Percentiles rank a stretch among this genome's conserved stretches.
phyloP scores from a whole-genome alignment of 2,113 vertebrate genomes.

The Laterallus jamaicensis region DNA sequence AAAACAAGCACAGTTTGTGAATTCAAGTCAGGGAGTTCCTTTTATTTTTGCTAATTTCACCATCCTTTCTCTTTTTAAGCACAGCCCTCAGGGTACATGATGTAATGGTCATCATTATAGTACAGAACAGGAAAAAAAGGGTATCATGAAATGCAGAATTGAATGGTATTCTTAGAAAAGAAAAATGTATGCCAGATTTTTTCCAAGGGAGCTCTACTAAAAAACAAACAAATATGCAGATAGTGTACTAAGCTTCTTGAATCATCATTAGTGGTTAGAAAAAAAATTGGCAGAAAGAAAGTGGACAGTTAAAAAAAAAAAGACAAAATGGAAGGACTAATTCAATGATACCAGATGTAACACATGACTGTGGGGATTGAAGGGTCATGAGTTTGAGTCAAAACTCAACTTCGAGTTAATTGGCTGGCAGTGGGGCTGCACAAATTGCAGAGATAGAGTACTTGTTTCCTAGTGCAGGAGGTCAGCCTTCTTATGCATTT shows the following conservation, averaged over 20 bases:
- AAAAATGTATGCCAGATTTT: constrained; percentile 67
- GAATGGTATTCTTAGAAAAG: constrained; percentile 76
- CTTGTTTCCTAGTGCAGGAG: constrained; percentile 58
- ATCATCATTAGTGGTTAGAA: constrained; percentile 56
- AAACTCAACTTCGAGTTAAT: constrained; percentile 79
- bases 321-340: constrained; percentile 61
- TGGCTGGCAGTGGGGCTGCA: constrained; percentile 67
- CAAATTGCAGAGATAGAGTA: constrained; percentile 66
- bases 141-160: constrained; percentile 75
- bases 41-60: constrained; percentile 78
- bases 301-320: constrained; percentile 43
- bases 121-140: constrained; percentile 68
- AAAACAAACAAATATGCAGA: constrained; percentile 74
- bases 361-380: constrained; percentile 58
- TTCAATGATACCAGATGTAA: constrained; percentile 72
- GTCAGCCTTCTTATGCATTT: constrained; percentile 48
- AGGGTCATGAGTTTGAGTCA: constrained; percentile 76
- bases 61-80: constrained; percentile 75
- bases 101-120: constrained; percentile 76
- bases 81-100: constrained; percentile 75
- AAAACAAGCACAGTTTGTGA: constrained; percentile 78
- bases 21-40: constrained; percentile 77
- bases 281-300: constrained; percentile 59
- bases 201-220: constrained; percentile 56
- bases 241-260: constrained; percentile 69